These are phyloP conservation scores for Caenorhabditis virilis DNA, from an alignment of 2,888 invertebrate genomes.

Conservation along the genomic window DNA sequence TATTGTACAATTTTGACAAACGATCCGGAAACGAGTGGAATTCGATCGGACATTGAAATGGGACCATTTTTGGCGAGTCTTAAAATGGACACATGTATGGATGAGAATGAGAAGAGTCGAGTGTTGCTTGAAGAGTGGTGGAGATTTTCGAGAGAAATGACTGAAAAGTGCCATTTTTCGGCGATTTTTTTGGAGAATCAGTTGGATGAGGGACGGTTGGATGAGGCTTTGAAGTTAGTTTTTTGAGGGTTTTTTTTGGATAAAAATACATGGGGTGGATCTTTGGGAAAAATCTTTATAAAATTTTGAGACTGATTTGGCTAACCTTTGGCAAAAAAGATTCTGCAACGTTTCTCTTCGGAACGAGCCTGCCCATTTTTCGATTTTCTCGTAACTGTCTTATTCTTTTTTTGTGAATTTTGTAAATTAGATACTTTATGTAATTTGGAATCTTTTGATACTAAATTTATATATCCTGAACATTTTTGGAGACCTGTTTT, in stretches of 20 bases:
- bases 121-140: slow-evolving; percentile 24
- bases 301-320: too few relatives aligned
- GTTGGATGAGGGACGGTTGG: slow-evolving; percentile 8
- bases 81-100: slow-evolving; percentile 17
- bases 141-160: slow-evolving; percentile 19
- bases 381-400: too few relatives aligned
- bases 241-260: background rate
- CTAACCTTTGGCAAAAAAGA: too few relatives aligned
- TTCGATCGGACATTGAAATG: slow-evolving; percentile 18
- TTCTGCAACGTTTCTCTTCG: too few relatives aligned
- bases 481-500: too few relatives aligned
- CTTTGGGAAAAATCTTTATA: too few relatives aligned
- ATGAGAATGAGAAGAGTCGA: slow-evolving; percentile 6
- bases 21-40: slow-evolving; percentile 11
- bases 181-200: slow-evolving; percentile 28
- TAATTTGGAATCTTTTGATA: too few relatives aligned
- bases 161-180: slow-evolving; percentile 27
- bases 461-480: too few relatives aligned
- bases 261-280: too few relatives aligned
- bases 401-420: too few relatives aligned
- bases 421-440: too few relatives aligned
- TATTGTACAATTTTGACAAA: slow-evolving; percentile 28
- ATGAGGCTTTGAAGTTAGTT: background rate
- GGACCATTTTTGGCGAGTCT: slow-evolving; percentile 9
- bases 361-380: too few relatives aligned